phyloP scores from a whole-genome alignment of 2,888 invertebrate genomes.

The Agonum fuliginosum region DNA sequence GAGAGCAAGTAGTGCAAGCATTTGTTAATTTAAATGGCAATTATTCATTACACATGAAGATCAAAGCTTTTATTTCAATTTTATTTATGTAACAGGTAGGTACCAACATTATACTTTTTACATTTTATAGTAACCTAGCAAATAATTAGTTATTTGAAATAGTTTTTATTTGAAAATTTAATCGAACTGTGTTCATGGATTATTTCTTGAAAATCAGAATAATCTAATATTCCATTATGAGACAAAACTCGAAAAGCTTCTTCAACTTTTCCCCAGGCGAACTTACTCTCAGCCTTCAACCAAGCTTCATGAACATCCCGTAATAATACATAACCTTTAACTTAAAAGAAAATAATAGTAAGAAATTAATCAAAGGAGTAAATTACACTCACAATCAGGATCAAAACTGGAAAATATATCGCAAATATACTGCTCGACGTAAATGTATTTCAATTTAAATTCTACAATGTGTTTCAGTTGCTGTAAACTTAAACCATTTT shows the following conservation, averaged over 20 bases:
- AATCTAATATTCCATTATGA: constrained; percentile 44
- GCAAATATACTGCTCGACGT: constrained; percentile 53
- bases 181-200: not conserved
- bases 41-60: no score
- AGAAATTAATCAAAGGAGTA: not conserved
- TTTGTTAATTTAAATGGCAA: no score
- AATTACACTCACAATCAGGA: constrained; percentile 48
- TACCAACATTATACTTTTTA: no score
- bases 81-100: no score
- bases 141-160: no score
- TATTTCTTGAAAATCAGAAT: constrained; percentile 30
- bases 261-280: constrained; percentile 56
- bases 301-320: constrained; percentile 49
- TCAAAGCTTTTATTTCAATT: no score
- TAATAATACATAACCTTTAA: constrained; percentile 57
- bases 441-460: constrained; percentile 51
- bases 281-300: constrained; percentile 14
- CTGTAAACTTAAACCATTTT: constrained; percentile 25
- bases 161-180: not conserved
- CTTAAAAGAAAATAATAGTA: constrained; percentile 37
- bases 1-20: no score
- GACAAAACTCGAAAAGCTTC: constrained; percentile 55
- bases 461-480: constrained; percentile 42
- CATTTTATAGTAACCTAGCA: no score
- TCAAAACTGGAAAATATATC: constrained; percentile 58